Percentiles rank a stretch among this genome's conserved stretches.
Evolutionary conservation across 1,140 invertebrate species (phyloP).

Genomic region (Ylistrum balloti): DNA sequence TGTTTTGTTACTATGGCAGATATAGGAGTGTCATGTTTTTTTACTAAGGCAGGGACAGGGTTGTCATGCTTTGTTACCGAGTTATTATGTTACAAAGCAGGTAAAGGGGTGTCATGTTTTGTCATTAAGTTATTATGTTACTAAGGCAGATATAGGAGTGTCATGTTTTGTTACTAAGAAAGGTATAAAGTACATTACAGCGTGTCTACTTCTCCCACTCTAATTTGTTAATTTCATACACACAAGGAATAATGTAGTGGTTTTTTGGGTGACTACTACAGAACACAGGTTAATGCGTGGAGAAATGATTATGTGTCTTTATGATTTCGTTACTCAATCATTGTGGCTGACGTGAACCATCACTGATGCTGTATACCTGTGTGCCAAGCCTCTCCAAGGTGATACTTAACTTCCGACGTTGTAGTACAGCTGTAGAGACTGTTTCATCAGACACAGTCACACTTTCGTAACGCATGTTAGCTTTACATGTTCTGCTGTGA

Average conservation of each 20-base stretch:
- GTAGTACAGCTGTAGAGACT: not conserved
- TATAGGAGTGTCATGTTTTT: too few species aligned
- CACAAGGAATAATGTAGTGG: not conserved
- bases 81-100: not conserved
- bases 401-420: not conserved
- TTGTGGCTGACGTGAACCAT: not conserved
- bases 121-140: not conserved
- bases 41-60: too few species aligned
- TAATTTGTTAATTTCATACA: too few species aligned
- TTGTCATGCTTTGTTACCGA: too few species aligned
- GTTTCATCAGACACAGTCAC: not conserved
- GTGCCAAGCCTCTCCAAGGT: not conserved
- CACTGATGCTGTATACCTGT: not conserved
- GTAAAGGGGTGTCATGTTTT: not conserved
- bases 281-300: not conserved
- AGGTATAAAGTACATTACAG: too few species aligned
- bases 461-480: slow-evolving; percentile 25
- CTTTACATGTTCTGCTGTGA: not conserved
- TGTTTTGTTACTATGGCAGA: not conserved
- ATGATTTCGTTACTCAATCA: not conserved
- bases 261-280: not conserved
- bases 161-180: too few species aligned
- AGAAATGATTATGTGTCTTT: slow-evolving; percentile 18
- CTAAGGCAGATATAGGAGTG: too few species aligned
- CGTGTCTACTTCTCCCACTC: too few species aligned